Evolutionary conservation across 2,888 invertebrate genomes (phyloP).

Genomic region (Acanthosepion esculentum): DNA sequence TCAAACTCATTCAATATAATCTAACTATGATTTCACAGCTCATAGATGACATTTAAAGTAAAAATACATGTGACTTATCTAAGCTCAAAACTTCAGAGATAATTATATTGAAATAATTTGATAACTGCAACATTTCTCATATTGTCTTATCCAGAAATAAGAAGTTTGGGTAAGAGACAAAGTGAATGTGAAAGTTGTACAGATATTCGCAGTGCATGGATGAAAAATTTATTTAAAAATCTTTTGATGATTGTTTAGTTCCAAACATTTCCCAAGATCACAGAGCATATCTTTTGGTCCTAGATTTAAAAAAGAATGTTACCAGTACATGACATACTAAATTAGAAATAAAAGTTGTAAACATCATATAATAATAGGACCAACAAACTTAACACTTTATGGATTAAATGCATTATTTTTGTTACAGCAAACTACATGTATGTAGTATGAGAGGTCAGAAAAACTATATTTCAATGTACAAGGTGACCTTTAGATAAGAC

Average conservation of each 20-base stretch:
- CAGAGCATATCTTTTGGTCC: not conserved
- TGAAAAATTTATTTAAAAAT: not conserved
- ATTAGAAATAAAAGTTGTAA: too few relatives aligned
- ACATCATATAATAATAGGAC: not conserved
- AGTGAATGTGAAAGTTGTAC: too few relatives aligned
- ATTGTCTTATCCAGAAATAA: not conserved
- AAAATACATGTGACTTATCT: not conserved
- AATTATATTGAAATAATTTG: not conserved
- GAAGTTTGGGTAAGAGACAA: not conserved
- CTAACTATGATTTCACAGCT: not conserved
- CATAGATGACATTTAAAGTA: not conserved
- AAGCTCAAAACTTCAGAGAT: not conserved
- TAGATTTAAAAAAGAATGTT: not conserved
- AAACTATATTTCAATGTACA: too few relatives aligned
- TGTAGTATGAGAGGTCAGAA: too few relatives aligned
- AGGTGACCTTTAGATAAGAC: too few relatives aligned
- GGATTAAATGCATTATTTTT: too few relatives aligned
- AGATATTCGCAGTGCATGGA: not conserved
- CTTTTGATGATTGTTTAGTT: not conserved
- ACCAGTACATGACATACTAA: too few relatives aligned
- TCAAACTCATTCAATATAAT: too few relatives aligned
- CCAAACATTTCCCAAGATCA: not conserved
- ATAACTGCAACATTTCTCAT: not conserved
- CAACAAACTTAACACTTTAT: too few relatives aligned
- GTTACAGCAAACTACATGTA: too few relatives aligned